A percentile compares a stretch with the other conserved stretches of the same genome.
These are phyloP conservation scores for Hypotaenidia okinawae DNA, from an alignment of 2,797 vertebrate genomes.

Conservation along the genomic window DNA sequence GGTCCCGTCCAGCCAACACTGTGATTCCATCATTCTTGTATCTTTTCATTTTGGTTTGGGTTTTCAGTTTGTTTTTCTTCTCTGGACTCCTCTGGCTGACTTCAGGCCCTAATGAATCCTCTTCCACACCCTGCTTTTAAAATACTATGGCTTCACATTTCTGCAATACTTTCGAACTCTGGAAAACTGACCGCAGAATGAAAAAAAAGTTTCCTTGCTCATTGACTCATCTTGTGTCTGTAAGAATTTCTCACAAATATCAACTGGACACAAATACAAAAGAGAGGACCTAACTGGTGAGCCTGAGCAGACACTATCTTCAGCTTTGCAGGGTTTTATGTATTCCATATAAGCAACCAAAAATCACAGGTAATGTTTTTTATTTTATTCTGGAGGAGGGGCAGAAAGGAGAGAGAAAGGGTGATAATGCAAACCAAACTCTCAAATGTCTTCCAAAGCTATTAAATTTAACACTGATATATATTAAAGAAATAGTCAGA, in stretches of 20 bases:
- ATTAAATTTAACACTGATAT: neutral
- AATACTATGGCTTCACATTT: neutral
- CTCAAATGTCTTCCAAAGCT: neutral
- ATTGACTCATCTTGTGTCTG: neutral
- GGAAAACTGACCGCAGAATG: neutral
- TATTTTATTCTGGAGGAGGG: neutral
- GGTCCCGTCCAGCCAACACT: neutral
- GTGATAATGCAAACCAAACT: neutral
- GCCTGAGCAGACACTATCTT: neutral
- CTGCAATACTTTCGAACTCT: neutral
- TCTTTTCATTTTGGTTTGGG: neutral
- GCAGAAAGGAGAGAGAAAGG: neutral
- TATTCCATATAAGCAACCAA: neutral
- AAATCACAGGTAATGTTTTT: neutral
- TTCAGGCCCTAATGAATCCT: neutral
- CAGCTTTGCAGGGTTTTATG: neutral
- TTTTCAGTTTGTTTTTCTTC: slow-evolving; percentile 20
- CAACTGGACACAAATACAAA: neutral
- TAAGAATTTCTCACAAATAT: slow-evolving; percentile 6
- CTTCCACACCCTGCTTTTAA: neutral
- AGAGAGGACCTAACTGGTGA: neutral
- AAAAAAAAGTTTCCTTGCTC: neutral
- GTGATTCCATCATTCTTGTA: neutral
- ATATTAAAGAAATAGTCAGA: neutral
- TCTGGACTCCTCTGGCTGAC: neutral